Evolutionary conservation across 2,797 vertebrate species (phyloP), one percentile per base, ranked within the genome.

Genomic region (Garrulus glandarius): DNA sequence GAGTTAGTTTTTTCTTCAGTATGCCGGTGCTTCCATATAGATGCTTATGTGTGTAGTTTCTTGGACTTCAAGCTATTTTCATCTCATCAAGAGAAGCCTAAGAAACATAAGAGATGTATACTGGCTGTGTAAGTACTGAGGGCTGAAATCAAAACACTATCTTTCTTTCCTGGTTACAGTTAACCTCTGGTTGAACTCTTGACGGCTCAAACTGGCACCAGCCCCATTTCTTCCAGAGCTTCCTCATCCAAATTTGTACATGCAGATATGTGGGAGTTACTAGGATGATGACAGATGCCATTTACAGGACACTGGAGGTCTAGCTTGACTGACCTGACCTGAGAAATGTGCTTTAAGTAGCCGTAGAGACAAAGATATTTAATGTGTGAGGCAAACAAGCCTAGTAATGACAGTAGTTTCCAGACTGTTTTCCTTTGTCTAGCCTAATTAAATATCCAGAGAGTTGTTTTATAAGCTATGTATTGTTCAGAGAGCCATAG

Each of bases 171-270:
- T 81, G 18, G 43, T 82, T 93, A 78, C 41, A 56, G 60, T 83
- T 94, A 92, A 96, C 80, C 77, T 96, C 50, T 61, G 27, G 9
- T 69, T 93, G 85, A 96, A 92, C 85, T 91, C 37, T 39, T 47
- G 43, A 52, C 2, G 2, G 52, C 67, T 87, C 89, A 37, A 92
- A 87, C 69, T 94, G 91, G 68, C 71, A 81, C 13, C 39, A 69
- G 43, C 55, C 32, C 44, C n/a, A 11, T 69, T 23, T 43, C 24
- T 90, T 95, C 68, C 78, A 24, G 65, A 89, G 78, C 47, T 75
- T 93, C 70, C 50, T 81, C 44, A 49, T 92, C 83, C 46, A 60
- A 84, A 92, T 89, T 34, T 92, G 46, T 89, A 76, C 41, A 14
- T 49, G 41, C 9, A 79, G 41, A 63, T 92, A 75, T 22, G 5